These are phyloP conservation scores for Chromobotia macracanthus DNA, from an alignment of 2,797 vertebrate genomes.

Conservation along the genomic window DNA sequence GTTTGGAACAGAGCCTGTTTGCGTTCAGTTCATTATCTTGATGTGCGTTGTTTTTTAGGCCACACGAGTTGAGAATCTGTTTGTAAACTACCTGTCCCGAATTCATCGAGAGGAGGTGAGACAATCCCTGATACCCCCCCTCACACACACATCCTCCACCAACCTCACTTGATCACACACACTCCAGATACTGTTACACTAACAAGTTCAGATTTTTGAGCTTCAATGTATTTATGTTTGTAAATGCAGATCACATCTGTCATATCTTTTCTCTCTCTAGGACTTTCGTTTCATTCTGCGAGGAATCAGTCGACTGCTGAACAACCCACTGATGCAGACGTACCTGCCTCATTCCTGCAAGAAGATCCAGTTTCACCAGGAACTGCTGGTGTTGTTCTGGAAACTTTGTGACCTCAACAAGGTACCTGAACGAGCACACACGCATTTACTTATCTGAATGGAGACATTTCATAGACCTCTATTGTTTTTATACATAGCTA, in stretches of 20 bases:
- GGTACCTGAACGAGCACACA: slow-evolving; percentile 68
- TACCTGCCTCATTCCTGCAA: slow-evolving; percentile 97
- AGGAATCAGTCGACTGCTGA: slow-evolving; percentile 90
- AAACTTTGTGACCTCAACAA: slow-evolving; percentile 99
- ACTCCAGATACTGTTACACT: no score
- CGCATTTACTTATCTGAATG: no score
- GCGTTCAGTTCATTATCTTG: neutral
- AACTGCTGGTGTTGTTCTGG: slow-evolving; percentile 97
- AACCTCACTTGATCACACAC: neutral
- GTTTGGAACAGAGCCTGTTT: neutral
- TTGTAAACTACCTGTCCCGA: slow-evolving; percentile 97
- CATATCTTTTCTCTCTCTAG: slow-evolving; percentile 67
- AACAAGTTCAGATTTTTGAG: no score
- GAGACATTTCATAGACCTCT: no score
- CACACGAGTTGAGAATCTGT: slow-evolving; percentile 91
- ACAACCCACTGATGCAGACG: slow-evolving; percentile 93
- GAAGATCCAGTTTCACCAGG: slow-evolving; percentile 98
- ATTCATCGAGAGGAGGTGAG: slow-evolving; percentile 96
- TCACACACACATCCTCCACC: neutral
- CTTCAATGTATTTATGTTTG: neutral
- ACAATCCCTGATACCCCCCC: rapidly evolving
- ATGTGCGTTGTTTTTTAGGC: slow-evolving; percentile 71
- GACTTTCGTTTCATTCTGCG: slow-evolving; percentile 97
- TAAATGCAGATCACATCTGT: neutral
- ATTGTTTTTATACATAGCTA: no score